phyloP scores from a whole-genome alignment of 2,888 invertebrate genomes.

The Ptycholaimellus sp. region DNA sequence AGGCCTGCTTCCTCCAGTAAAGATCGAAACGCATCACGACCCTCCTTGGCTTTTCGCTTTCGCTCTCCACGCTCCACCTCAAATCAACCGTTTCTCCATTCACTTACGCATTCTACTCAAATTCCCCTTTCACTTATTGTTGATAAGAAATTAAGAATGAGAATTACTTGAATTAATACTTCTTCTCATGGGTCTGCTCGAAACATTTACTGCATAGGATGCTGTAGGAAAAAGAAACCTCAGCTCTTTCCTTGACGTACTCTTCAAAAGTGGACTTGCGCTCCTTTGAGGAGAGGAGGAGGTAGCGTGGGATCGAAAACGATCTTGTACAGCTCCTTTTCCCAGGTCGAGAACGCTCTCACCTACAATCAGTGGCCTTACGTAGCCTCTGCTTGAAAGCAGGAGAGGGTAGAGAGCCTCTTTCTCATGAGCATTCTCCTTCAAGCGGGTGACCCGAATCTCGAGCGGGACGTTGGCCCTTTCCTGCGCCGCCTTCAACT shows the following conservation, averaged over 20 bases:
- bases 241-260: constrained; percentile 87
- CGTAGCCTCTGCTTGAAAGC: background rate
- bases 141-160: no score
- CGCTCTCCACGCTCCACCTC: constrained; percentile 92
- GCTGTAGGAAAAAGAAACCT: no score
- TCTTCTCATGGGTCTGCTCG: no score
- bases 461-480: constrained; percentile 60
- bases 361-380: constrained; percentile 35
- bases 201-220: no score
- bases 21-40: constrained; percentile 62
- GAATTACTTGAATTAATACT: no score
- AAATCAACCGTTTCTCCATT: no score
- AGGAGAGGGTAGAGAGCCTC: constrained; percentile 38
- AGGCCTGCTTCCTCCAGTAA: constrained; percentile 71
- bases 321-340: constrained; percentile 97
- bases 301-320: constrained; percentile 86
- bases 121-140: no score
- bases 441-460: constrained; percentile 70
- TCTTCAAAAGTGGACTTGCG: constrained; percentile 50
- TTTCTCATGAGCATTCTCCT: constrained; percentile 86
- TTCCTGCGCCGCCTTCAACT: constrained; percentile 66
- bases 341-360: constrained; percentile 96
- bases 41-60: constrained; percentile 67
- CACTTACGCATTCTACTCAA: no score
- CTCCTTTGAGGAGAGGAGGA: constrained; percentile 80